Conservation (phyloP, 2,113 vertebrate genomes). For the Oreochromis tanganicae region DNA sequence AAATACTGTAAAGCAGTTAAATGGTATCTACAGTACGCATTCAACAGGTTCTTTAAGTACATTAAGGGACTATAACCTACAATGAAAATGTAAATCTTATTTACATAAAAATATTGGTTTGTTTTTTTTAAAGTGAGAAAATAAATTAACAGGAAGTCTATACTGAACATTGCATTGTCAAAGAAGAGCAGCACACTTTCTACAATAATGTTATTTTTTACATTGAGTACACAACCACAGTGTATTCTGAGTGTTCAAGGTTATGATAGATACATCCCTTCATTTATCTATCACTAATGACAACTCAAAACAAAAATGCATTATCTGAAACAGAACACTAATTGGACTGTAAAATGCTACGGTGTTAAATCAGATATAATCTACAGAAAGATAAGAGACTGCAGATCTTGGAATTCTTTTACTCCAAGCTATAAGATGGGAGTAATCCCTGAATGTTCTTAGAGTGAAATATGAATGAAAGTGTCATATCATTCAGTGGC, state of each 20-base stretch:
- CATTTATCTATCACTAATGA: background rate
- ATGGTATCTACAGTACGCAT: background rate
- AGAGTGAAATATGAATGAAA: conserved; percentile 53
- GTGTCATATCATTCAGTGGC: conserved; percentile 29
- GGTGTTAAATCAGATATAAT: background rate
- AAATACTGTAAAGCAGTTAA: background rate
- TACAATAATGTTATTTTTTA: background rate
- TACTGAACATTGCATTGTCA: background rate
- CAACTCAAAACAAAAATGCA: background rate
- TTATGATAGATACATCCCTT: background rate
- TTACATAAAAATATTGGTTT: background rate
- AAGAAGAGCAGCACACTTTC: background rate
- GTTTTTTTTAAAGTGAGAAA: background rate
- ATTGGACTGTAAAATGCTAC: background rate
- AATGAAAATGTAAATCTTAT: background rate
- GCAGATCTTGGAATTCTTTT: conserved; percentile 6
- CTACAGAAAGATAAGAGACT: background rate
- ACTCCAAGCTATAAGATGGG: background rate
- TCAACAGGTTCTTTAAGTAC: background rate
- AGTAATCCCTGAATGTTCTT: conserved; percentile 21
- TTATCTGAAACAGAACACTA: background rate
- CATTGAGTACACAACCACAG: background rate
- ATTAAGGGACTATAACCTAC: background rate
- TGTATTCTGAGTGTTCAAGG: background rate
- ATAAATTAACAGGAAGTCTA: background rate